Percentiles rank a stretch among this genome's conserved stretches.
These are phyloP conservation scores for Shargacucullia verbasci DNA, from an alignment of 2,888 invertebrate species.

Conservation along the genomic window DNA sequence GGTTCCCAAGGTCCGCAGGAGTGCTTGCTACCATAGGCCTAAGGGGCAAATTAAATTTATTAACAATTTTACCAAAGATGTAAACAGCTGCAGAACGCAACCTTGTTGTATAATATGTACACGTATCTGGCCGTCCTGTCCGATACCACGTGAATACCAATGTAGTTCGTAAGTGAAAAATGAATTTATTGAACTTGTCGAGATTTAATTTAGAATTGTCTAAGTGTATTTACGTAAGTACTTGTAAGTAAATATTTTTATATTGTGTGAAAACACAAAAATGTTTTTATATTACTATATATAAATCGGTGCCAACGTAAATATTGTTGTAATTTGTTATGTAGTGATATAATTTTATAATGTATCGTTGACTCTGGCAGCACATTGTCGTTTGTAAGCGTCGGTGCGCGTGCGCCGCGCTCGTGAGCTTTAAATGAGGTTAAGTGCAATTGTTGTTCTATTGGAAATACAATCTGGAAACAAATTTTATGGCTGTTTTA, in stretches of 20 bases:
- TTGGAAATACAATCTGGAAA: constrained; percentile 86
- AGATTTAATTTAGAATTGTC: constrained; percentile 84
- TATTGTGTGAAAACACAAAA: constrained; percentile 86
- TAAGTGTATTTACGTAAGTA: constrained; percentile 85
- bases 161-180: constrained; percentile 78
- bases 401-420: constrained; percentile 54
- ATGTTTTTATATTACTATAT: constrained; percentile 83
- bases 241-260: constrained; percentile 86
- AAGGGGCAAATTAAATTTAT: constrained; percentile 4
- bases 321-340: constrained; percentile 89
- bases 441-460: constrained; percentile 87
- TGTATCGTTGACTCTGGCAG: constrained; percentile 84
- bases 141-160: constrained; percentile 77
- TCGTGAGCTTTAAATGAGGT: constrained; percentile 81
- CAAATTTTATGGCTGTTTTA: constrained; percentile 66
- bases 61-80: constrained; percentile 58
- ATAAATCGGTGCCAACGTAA: constrained; percentile 88
- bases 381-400: constrained; percentile 66
- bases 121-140: constrained; percentile 65
- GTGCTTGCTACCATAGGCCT: constrained; percentile 2
- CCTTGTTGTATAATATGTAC: constrained; percentile 27
- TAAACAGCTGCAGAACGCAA: constrained; percentile 34
- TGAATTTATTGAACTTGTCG: constrained; percentile 84
- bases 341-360: constrained; percentile 86
- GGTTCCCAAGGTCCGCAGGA: constrained; percentile 4